Evolutionary conservation across 1,140 invertebrate species (phyloP).

Genomic region (Limonius californicus): DNA sequence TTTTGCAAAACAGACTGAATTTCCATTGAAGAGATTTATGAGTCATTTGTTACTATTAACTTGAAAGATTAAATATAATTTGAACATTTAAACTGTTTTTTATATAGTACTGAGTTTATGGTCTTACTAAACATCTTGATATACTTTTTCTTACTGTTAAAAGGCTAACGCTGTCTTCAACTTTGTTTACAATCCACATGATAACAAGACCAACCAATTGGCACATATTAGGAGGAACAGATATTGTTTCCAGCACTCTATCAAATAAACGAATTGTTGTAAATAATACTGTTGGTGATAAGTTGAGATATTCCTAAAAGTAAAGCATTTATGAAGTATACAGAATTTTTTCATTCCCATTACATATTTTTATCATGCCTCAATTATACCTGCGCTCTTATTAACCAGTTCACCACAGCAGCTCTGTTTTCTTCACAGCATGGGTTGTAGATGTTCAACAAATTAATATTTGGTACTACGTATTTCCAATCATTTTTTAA

Average conservation of each 20-base stretch:
- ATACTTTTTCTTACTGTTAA: no score
- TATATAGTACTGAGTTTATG: no score
- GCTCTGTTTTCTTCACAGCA: background rate
- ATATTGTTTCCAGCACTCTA: background rate
- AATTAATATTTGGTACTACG: background rate
- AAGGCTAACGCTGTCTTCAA: background rate
- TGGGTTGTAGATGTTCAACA: background rate
- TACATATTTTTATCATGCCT: no score
- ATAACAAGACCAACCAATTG: background rate
- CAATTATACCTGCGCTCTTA: background rate
- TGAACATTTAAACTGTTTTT: no score
- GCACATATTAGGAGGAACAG: background rate
- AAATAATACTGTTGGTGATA: background rate
- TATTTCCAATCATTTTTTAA: slow-evolving; percentile 4
- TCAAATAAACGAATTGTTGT: slow-evolving; percentile 1
- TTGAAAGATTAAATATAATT: no score
- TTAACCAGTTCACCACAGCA: background rate
- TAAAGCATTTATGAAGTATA: no score
- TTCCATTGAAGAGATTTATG: no score
- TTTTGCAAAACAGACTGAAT: no score
- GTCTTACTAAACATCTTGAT: no score
- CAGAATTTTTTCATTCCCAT: no score
- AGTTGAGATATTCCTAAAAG: background rate
- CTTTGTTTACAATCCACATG: background rate
- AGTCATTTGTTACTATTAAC: no score